phyloP scores from a whole-genome alignment of 1,140 invertebrate species.

The Zaprionus ghesquierei region DNA sequence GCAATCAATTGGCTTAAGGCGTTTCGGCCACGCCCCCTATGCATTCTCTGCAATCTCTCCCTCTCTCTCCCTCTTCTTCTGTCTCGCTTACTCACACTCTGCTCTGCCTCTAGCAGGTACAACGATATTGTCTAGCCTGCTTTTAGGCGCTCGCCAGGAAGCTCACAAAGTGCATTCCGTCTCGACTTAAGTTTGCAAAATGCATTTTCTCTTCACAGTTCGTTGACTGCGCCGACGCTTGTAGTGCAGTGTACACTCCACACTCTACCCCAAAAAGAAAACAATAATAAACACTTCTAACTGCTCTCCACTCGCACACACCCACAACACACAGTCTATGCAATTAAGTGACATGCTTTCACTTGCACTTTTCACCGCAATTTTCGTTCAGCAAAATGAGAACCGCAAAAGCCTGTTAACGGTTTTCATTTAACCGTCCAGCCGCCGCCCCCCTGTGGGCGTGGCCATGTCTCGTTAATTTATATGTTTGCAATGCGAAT shows the following conservation, averaged over 20 bases:
- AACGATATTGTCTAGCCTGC: conserved; percentile 42
- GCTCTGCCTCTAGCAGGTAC: background rate
- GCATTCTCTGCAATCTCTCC: background rate
- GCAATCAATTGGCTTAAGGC: conserved; percentile 33
- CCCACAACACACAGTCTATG: background rate
- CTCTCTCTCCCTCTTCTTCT: background rate
- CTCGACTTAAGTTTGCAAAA: conserved; percentile 42
- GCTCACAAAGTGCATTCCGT: conserved; percentile 60
- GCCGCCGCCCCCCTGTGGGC: conserved; percentile 20
- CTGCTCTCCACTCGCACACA: background rate
- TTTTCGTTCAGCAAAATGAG: background rate
- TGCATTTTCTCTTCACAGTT: conserved; percentile 43
- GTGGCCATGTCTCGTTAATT: conserved; percentile 52
- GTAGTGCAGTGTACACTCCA: background rate
- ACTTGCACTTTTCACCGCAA: conserved; percentile 57
- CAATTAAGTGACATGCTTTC: conserved; percentile 6
- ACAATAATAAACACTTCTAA: background rate
- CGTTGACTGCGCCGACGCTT: conserved; percentile 43
- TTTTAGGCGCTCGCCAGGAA: conserved; percentile 63
- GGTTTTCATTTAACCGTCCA: conserved; percentile 57
- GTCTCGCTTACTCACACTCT: no score
- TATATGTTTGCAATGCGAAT: conserved; percentile 36
- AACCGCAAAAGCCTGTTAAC: conserved; percentile 51
- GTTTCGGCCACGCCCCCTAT: conserved; percentile 12
- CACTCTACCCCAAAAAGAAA: background rate